These are phyloP conservation scores for Chloroclysta siterata DNA, from an alignment of 2,888 invertebrate genomes.

Conservation along the genomic window DNA sequence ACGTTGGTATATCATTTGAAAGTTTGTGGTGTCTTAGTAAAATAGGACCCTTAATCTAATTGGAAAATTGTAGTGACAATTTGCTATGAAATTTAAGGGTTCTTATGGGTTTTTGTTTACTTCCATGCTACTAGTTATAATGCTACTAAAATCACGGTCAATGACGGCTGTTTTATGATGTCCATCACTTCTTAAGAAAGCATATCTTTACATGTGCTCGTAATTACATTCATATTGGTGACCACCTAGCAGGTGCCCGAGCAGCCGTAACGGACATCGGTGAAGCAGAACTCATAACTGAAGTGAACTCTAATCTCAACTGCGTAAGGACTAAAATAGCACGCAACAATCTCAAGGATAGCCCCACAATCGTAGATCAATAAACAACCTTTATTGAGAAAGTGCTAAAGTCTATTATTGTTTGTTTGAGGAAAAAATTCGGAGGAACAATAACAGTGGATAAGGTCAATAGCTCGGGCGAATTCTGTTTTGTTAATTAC, in stretches of 20 bases:
- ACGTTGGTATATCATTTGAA: no score
- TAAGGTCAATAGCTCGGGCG: constrained; percentile 79
- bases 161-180: not conserved
- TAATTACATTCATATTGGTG: constrained; percentile 82
- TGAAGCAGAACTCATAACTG: constrained; percentile 57
- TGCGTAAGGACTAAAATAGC: constrained; percentile 45
- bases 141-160: not conserved
- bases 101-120: no score
- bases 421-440: constrained; percentile 30
- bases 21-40: no score
- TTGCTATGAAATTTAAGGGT: not conserved
- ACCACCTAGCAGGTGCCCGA: constrained; percentile 76
- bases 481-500: constrained; percentile 79
- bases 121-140: no score
- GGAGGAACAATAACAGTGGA: constrained; percentile 56
- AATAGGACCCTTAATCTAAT: not conserved
- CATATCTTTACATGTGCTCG: constrained; percentile 55
- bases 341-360: constrained; percentile 57
- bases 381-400: constrained; percentile 63
- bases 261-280: constrained; percentile 72
- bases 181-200: not conserved
- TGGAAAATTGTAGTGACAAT: not conserved
- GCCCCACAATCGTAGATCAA: constrained; percentile 54
- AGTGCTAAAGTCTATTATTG: constrained; percentile 60
- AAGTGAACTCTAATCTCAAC: constrained; percentile 30